Percentiles rank a stretch among this genome's conserved stretches.
phyloP scores from a whole-genome alignment of 2,113 vertebrate genomes.

The Isurus oxyrinchus region DNA sequence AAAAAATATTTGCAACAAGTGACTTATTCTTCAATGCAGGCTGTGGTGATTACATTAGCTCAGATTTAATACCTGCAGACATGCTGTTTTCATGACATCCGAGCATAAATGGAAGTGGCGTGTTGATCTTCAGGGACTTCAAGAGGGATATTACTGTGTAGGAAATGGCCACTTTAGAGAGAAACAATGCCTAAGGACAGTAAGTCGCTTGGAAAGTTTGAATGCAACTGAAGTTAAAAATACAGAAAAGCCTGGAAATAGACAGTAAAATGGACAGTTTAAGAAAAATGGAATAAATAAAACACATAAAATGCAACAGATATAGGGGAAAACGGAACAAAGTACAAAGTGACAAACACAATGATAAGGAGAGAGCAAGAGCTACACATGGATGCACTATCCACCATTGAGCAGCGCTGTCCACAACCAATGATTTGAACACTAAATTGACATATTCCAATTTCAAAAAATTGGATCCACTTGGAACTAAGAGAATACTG shows the following conservation, averaged over 20 bases:
- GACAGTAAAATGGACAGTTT: background rate
- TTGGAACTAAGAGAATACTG: too few relatives aligned
- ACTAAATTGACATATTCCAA: too few relatives aligned
- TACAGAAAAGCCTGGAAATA: background rate
- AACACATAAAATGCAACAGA: background rate
- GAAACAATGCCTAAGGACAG: background rate
- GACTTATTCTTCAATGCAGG: background rate
- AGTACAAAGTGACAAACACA: background rate
- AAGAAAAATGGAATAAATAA: background rate
- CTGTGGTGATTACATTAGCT: background rate
- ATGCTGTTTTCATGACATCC: background rate
- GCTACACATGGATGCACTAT: background rate
- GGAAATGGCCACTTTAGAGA: constrained; percentile 17
- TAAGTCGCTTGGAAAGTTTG: background rate
- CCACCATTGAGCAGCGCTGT: background rate
- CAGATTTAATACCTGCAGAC: background rate
- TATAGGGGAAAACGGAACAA: background rate
- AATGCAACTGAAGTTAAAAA: background rate
- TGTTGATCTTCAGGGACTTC: background rate
- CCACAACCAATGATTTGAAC: background rate
- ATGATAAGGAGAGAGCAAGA: background rate
- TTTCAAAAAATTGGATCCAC: too few relatives aligned
- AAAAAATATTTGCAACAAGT: background rate
- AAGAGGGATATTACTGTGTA: background rate
- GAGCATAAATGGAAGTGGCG: constrained; percentile 1